Evolutionary conservation across 2,113 vertebrate genomes (phyloP).

Genomic region (Crotophaga sulcirostris): DNA sequence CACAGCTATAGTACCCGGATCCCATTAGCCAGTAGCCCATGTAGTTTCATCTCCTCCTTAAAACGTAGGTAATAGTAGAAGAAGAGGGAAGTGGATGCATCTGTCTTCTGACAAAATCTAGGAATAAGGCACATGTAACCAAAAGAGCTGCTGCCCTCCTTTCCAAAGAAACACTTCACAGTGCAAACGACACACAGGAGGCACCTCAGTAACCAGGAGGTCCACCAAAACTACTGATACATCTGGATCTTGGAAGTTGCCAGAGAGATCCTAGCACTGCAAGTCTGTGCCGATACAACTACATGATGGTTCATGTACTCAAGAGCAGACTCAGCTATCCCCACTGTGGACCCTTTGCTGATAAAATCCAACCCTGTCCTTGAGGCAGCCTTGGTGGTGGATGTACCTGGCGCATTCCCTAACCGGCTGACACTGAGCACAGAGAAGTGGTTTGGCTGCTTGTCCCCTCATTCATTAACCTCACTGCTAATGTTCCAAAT

Average conservation of each 20-base stretch:
- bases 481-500: not conserved
- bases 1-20: not conserved
- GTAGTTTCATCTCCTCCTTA: not conserved
- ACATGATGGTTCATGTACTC: not conserved
- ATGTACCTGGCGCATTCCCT: not conserved
- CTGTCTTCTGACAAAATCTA: not conserved
- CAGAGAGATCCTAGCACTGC: not conserved
- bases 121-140: not conserved
- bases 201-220: not conserved
- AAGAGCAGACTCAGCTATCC: not conserved
- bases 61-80: not conserved
- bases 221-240: not conserved
- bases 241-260: not conserved
- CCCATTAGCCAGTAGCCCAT: too few relatives aligned
- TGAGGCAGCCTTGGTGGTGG: not conserved
- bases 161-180: not conserved
- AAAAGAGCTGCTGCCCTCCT: not conserved
- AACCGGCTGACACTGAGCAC: not conserved
- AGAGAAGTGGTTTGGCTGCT: not conserved
- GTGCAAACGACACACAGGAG: accelerated
- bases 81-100: not conserved
- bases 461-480: not conserved
- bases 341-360: not conserved
- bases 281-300: not conserved
- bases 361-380: not conserved